Evolutionary conservation across 2,888 invertebrate species (phyloP), one percentile per base, ranked within the genome.

Genomic region (Notodonta ziczac): DNA sequence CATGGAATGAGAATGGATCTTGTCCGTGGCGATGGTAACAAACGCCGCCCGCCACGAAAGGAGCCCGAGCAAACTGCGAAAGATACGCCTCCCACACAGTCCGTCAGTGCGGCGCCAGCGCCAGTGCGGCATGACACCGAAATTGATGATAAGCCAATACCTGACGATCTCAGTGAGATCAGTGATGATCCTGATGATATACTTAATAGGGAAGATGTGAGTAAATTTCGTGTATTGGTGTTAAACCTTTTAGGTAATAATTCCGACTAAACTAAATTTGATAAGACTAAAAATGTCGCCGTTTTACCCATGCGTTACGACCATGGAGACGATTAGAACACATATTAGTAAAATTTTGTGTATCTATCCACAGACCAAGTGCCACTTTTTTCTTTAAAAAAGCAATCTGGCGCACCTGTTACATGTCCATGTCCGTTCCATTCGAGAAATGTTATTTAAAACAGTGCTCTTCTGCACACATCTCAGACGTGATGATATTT

Each of bases 181-280:
- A 97, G 97, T 82, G 97, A 97, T 77, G 97, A 97, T 86, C 97
- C 97, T 59, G 97, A 97, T 86, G 98, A 98, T 78, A 97, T 98
- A 80, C 94, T 97, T 5, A 96, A 97, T 70, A 95, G 96, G 88
- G 97, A 96, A 78, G 97, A 97, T 85, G 94, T 94, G 81, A 88
- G 88, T 74, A 46, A 58, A 66, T 32, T 44, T 24, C 35, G 13
- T 59, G 12, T 58, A 54, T 60, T 42, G 24, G 24, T 24, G 24
- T 24, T 24, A 24, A 24, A n/a, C n/a, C 24, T 24, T 24, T 24
- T 24, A 24, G 24, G 24, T 24, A 24, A 24, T 24, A 24, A 24
- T 24, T 24, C 1, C 24, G 24, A 1, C 24, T 24, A 24, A 24
- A 24, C 24, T 24, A 24, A 24, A 24, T 24, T 24, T 24, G 24